Evolutionary conservation across 2,113 vertebrate species (phyloP), one percentile per base, ranked within the genome.

Genomic region (Austrofundulus limnaeus): DNA sequence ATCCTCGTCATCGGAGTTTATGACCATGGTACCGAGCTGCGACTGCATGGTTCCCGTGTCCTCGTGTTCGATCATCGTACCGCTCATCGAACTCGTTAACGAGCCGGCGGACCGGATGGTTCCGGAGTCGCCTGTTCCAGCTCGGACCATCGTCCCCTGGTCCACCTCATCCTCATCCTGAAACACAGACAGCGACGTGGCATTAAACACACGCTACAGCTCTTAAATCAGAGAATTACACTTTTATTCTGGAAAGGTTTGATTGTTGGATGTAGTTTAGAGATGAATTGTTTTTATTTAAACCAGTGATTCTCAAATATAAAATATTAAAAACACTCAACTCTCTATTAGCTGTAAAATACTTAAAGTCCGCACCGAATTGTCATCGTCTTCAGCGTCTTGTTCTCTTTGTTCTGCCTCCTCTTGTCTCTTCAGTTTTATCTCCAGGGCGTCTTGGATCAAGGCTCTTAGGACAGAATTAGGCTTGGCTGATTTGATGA

Each of bases 21-120:
- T 97, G 78, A 98, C 94, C 96, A 98, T 97, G 47, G 96, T 98
- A 42, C 96, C 96, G 75, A 98, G 74, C 72, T 94, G 94, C 0
- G 90, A 94, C 11, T 90, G 89, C 92, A 97, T 80, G 1, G 93
- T 96, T 53, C 92, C 92, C 0, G 90, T 93, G 80, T 92, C 92
- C 1, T 91, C 93, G 0, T 94, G 93, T 12, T 94, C 91, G 46
- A 95, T 94, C 93, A 96, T 95, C 0, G 95, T 92, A 0, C 94
- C 88, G 1, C 87, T 81, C 62, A 93, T 58, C 0, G 94, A 94
- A 47, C 86, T 87, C 21, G 48, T 90, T 84, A 92, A 54, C 0
- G 94, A 94, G 21, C 88, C 91, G n/a, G 92, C 92, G 1, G 92
- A 92, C 31, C 94, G 92, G 55, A 96, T 90, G 0, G 96, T 97